Evolutionary conservation across 1,140 invertebrate species (phyloP).

Genomic region (Drosophila pachea): DNA sequence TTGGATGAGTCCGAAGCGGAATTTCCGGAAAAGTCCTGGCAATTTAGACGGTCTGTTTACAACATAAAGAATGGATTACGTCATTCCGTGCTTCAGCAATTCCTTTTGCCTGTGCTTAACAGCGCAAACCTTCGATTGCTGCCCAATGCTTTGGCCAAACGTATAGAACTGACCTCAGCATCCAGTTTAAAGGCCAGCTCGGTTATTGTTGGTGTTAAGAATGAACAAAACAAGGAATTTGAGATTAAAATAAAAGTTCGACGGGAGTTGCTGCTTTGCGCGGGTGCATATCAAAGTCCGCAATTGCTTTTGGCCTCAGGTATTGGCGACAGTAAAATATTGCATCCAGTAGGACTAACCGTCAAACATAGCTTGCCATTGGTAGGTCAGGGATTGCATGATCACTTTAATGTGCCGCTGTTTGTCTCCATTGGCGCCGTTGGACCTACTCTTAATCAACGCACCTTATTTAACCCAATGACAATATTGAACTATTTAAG

Average conservation of each 20-base stretch:
- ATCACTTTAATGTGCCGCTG: slow-evolving; percentile 86
- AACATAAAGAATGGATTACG: slow-evolving; percentile 84
- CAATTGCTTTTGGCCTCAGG: slow-evolving; percentile 87
- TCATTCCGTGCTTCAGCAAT: slow-evolving; percentile 84
- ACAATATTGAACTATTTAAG: slow-evolving; percentile 83
- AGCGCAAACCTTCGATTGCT: slow-evolving; percentile 85
- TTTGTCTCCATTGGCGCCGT: slow-evolving; percentile 83
- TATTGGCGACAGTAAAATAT: slow-evolving; percentile 81
- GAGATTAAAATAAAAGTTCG: slow-evolving; percentile 80
- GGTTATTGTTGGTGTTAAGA: slow-evolving; percentile 61
- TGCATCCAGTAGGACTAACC: slow-evolving; percentile 80
- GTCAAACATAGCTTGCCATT: slow-evolving; percentile 80
- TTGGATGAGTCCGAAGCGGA: slow-evolving; percentile 79
- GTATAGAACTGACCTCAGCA: slow-evolving; percentile 68
- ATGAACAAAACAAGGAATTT: slow-evolving; percentile 64
- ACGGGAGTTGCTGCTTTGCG: slow-evolving; percentile 85
- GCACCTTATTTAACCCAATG: slow-evolving; percentile 81
- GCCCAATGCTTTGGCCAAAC: slow-evolving; percentile 82
- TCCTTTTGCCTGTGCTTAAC: slow-evolving; percentile 83
- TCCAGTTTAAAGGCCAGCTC: slow-evolving; percentile 37
- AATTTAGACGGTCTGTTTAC: slow-evolving; percentile 80
- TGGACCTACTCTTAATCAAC: slow-evolving; percentile 81
- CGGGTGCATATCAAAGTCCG: slow-evolving; percentile 85
- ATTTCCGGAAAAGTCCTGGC: slow-evolving; percentile 77
- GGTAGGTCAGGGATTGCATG: slow-evolving; percentile 85